phyloP scores from a whole-genome alignment of 2,113 vertebrate genomes.

The Zosterops japonicus region DNA sequence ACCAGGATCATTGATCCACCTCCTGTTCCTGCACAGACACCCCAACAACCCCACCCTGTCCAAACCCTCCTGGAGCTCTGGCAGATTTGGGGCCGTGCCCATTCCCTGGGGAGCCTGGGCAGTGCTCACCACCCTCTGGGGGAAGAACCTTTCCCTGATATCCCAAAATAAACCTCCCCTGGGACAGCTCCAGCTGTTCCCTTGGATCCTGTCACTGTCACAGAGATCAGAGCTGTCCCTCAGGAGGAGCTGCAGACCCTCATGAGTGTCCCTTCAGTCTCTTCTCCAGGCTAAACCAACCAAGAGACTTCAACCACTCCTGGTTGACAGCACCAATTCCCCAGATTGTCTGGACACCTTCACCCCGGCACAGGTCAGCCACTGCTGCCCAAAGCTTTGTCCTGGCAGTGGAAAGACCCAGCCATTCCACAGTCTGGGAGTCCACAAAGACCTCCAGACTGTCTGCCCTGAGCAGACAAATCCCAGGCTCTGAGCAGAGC shows the following conservation, averaged over 20 bases:
- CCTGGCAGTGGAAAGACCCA: not conserved
- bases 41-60: not conserved
- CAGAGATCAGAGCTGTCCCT: not conserved
- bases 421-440: not conserved
- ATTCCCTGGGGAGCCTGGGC: not conserved
- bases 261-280: not conserved
- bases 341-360: accelerated
- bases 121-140: not conserved
- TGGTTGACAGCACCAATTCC: accelerated
- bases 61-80: not conserved
- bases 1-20: not conserved
- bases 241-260: not conserved
- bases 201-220: not conserved
- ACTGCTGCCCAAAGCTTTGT: not conserved
- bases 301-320: not conserved
- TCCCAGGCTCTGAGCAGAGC: not conserved
- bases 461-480: not conserved
- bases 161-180: not conserved
- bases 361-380: not conserved
- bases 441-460: not conserved
- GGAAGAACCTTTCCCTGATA: not conserved
- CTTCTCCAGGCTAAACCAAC: not conserved
- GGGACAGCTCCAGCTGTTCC: not conserved
- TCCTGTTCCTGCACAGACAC: not conserved
- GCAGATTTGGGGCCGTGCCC: not conserved